Base-by-base conservation (phyloP, 1,140 invertebrate species). In the Lasioglossum albipes region DNA sequence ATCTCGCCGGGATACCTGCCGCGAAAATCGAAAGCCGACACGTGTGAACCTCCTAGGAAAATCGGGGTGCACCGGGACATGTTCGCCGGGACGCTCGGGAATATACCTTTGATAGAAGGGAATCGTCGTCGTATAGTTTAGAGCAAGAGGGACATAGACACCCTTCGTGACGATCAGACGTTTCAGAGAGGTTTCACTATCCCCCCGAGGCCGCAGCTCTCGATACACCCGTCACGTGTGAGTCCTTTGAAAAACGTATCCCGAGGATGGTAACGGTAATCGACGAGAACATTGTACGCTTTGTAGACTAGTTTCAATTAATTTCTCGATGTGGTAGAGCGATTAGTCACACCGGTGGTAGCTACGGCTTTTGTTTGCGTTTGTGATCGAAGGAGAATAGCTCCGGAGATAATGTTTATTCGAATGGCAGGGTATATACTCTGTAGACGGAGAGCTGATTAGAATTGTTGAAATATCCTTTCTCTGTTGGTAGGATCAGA, bases 201-300 rank as follows among this genome's bases (percentile, higher is more conserved):
- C 1, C 1, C 20, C 52, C 52, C 52, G 52, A 64, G 61, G 27
- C 52, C 52, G 16, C 52, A 54, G 52, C 13, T 16, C 52, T 54
- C 52, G 52, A 16, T 54, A 49, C n/a, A n/a, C 18, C 45, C 22
- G 22, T 49, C 81, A 74, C 71, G 78, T 75, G 72, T 80, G 71
- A 69, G 71, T 81, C 52, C 70, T 41, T 61, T 52, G 16, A 71
- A 74, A 54, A 57, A 22, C 57, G 49, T 49, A 49, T 59, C 20
- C 36, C 27, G 31, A 45, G 62, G 27, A 79, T 54, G 77, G 52
- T 54, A 10, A 36, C 68, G 49, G 42, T 66, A 64, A 78, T 71
- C 68, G 65, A n/a, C 27, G 16, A 20, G 68, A 52, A 31, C 10
- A 64, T 45, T 45, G 20, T 36, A 42, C 6, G 59, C 45, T 73